Evolutionary conservation across 2,797 vertebrate genomes (phyloP).

Genomic region (Nyctibius grandis): DNA sequence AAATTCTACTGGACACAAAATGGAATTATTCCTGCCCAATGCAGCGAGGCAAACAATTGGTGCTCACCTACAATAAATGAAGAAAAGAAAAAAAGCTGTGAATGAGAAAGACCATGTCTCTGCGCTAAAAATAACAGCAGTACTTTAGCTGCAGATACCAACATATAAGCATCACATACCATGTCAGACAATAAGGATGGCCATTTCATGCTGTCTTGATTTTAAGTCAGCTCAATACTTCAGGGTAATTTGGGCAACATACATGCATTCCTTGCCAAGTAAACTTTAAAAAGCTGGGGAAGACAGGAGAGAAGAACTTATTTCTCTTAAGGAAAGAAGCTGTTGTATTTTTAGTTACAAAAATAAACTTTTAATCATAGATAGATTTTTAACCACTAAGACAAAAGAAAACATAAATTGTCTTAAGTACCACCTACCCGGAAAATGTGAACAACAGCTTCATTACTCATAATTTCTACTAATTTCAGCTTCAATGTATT

Average conservation of each 20-base stretch:
- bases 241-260: neutral
- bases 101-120: neutral
- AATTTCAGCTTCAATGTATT: neutral
- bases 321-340: neutral
- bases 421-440: neutral
- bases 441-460: neutral
- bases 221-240: neutral
- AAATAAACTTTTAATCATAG: neutral
- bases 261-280: neutral
- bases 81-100: neutral
- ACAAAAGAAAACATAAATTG: neutral
- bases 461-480: neutral
- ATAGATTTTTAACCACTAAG: neutral
- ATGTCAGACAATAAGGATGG: too few relatives aligned
- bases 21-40: neutral
- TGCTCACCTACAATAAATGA: neutral
- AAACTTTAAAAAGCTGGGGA: neutral
- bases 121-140: neutral
- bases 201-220: neutral
- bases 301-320: neutral
- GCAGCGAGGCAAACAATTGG: neutral
- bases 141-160: neutral
- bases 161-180: neutral
- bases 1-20: neutral
- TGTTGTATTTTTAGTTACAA: neutral